Evolutionary conservation across 2,797 vertebrate species (phyloP).

Genomic region (Lepidocolaptes lacrymiger): DNA sequence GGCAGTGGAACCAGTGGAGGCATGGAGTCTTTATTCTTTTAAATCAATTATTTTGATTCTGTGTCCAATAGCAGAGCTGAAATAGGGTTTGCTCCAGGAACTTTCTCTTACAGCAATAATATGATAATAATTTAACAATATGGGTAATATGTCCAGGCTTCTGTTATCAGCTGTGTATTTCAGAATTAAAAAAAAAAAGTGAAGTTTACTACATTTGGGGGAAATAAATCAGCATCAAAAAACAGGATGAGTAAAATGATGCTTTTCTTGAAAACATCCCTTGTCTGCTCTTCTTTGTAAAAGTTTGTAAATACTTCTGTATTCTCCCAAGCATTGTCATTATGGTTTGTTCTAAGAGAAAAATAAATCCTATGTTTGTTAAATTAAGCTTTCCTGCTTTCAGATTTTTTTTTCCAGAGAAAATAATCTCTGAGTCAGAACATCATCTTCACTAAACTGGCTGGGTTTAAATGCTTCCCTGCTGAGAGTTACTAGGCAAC

Average conservation of each 20-base stretch:
- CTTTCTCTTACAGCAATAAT: not conserved
- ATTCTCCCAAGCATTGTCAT: not conserved
- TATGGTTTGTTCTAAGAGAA: not conserved
- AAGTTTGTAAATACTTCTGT: not conserved
- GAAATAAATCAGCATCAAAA: not conserved
- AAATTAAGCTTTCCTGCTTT: conserved; percentile 19
- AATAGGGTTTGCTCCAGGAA: not conserved
- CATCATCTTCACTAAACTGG: conserved; percentile 29
- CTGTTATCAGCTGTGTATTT: not conserved
- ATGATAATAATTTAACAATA: not conserved
- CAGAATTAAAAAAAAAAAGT: not conserved
- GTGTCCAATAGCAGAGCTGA: not conserved
- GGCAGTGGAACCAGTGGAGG: not conserved
- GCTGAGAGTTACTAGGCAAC: conserved; percentile 71
- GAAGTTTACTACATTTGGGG: not conserved
- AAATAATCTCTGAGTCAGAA: conserved; percentile 54
- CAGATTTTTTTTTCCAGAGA: conserved; percentile 29
- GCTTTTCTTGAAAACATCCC: not conserved
- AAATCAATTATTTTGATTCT: not conserved
- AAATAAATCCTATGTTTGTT: not conserved
- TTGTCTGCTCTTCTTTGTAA: not conserved
- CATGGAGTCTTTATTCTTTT: not conserved
- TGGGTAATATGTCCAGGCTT: not conserved
- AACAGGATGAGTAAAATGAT: not conserved
- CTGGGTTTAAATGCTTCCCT: conserved; percentile 49